Base-by-base conservation (phyloP, 2,888 invertebrate species). In the Serripes groenlandicus region DNA sequence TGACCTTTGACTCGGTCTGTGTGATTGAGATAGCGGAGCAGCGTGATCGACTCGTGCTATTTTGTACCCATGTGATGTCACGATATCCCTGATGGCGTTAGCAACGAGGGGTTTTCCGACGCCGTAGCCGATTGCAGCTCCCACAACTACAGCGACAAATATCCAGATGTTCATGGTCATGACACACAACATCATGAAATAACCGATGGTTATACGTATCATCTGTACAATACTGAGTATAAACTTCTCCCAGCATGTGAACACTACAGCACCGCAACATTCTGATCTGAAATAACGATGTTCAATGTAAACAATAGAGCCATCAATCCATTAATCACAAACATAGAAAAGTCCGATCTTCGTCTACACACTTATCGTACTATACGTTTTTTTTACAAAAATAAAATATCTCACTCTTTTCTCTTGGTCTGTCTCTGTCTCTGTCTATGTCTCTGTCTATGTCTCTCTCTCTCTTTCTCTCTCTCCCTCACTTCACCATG, bases 81-180 rank as follows among this genome's bases (percentile, higher is more conserved):
- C n/a, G 2, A 81, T 49, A 71, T 85, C 85, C 11, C 54, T 56
- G n/a, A 82, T 80, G 18, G 62, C 64, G 54, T 83, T 83, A 3
- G 83, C 83, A 26, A 86, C 75, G 7, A 86, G 58, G 11, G 86
- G 86, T 54, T 83, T 86, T 5, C 81, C 78, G 60, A 81, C 76
- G 30, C 81, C 75, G 54, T 81, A 83, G 1, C 86, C 86, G 49
- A 86, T 60, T 0, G 74, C 71, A 32, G 83, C 78, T 9, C 86
- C 86, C 23, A 83, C 60, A 30, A 74, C 52, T n/a, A 86, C 79
- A 9, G 83, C 75, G 5, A 81, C 69, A 3, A 86, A 58, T n/a
- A 86, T 72, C 86, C 86, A 86, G 34, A 79, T 62, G 56, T 86
- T 86, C 83, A 83, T 81, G 4, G 86, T 83, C 81, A 83, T 81